phyloP scores from a whole-genome alignment of 2,797 vertebrate species.

The Arremon aurantiirostris region DNA sequence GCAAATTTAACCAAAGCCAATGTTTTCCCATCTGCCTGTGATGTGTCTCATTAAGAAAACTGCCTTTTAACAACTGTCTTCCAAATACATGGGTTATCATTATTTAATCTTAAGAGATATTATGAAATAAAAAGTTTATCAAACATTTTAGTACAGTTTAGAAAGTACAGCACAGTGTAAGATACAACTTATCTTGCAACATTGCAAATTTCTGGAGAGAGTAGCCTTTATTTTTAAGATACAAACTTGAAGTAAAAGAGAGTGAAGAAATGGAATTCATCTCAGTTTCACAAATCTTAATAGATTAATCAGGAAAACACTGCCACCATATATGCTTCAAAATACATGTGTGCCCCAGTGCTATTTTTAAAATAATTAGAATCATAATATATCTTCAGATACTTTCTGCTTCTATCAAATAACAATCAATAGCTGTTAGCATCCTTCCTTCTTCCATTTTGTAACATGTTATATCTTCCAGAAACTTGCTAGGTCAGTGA shows the following conservation, averaged over 20 bases:
- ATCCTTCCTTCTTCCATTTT: neutral
- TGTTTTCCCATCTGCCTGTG: neutral
- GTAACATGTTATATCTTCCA: neutral
- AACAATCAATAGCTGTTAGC: neutral
- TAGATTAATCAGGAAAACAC: neutral
- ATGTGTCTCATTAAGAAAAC: neutral
- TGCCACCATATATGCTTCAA: neutral
- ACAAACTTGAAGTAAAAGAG: neutral
- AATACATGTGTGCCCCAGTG: neutral
- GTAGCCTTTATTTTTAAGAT: neutral
- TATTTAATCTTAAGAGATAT: slow-evolving; percentile 10
- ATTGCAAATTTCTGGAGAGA: neutral
- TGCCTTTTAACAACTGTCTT: neutral
- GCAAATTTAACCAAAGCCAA: neutral
- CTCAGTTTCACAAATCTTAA: neutral
- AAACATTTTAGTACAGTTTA: neutral
- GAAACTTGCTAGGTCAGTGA: neutral
- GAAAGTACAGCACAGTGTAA: neutral
- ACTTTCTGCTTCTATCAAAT: neutral
- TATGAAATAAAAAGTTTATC: neutral
- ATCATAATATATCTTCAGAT: neutral
- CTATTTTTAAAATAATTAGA: neutral
- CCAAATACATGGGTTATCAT: neutral
- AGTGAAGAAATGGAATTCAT: neutral
- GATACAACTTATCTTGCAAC: neutral